Evolutionary conservation across 2,888 invertebrate species (phyloP).

Genomic region (Gari tellinella): DNA sequence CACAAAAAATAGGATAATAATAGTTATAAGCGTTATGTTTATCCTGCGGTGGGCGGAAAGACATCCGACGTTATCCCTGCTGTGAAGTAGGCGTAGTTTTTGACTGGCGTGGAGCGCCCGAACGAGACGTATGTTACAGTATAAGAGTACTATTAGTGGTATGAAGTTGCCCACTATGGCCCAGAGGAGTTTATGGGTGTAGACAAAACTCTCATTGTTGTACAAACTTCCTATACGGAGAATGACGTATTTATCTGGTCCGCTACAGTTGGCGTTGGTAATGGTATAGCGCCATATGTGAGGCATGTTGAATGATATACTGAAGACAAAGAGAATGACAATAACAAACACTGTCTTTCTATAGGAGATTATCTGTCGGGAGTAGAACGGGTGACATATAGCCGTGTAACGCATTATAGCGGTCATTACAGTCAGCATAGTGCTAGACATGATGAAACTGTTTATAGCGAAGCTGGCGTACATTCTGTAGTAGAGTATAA

Average conservation of each 20-base stretch:
- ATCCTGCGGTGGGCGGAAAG: constrained; percentile 74
- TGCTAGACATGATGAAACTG: constrained; percentile 87
- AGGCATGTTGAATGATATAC: constrained; percentile 89
- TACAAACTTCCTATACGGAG: constrained; percentile 49
- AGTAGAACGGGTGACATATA: constrained; percentile 90
- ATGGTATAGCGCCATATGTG: constrained; percentile 65
- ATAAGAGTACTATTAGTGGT: constrained; percentile 70
- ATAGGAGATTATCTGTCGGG: constrained; percentile 88
- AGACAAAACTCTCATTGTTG: constrained; percentile 54
- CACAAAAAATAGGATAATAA: constrained; percentile 77
- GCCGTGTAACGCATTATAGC: constrained; percentile 91
- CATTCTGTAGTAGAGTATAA: constrained; percentile 72
- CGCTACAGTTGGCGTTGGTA: constrained; percentile 23
- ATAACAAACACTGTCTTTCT: constrained; percentile 87
- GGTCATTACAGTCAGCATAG: constrained; percentile 90
- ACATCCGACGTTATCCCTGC: constrained; percentile 67
- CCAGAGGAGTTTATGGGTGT: constrained; percentile 70
- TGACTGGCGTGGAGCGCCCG: constrained; percentile 72
- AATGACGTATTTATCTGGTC: constrained; percentile 19
- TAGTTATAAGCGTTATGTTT: constrained; percentile 76
- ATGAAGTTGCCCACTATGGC: constrained; percentile 73
- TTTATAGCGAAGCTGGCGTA: constrained; percentile 71
- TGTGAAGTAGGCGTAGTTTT: constrained; percentile 70
- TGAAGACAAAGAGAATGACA: constrained; percentile 87
- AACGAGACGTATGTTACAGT: constrained; percentile 77